These are phyloP conservation scores for Hybos culiciformis DNA, from an alignment of 2,888 invertebrate genomes.

Conservation along the genomic window DNA sequence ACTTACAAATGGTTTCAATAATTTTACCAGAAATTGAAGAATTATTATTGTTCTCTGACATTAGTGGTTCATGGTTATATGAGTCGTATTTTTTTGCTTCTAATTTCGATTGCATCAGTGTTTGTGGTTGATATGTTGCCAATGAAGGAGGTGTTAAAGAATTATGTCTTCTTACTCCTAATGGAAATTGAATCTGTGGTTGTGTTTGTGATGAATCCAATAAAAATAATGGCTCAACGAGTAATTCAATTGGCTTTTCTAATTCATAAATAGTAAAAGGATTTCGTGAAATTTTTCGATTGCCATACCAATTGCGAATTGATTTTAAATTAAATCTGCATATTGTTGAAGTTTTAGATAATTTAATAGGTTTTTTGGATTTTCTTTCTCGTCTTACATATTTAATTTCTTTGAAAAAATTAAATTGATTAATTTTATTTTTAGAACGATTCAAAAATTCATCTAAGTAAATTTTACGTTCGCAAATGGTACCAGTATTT, in stretches of 20 bases:
- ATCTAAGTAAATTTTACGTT: background rate
- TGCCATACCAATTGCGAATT: background rate
- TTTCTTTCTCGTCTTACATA: background rate
- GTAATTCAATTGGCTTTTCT: background rate
- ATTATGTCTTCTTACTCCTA: no score
- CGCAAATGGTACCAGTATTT: background rate
- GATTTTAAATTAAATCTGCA: background rate
- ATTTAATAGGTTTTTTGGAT: background rate
- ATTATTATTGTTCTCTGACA: background rate
- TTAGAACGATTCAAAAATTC: background rate
- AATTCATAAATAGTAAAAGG: background rate
- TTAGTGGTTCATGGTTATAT: background rate
- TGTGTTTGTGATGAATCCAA: background rate
- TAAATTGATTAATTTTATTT: background rate
- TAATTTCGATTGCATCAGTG: background rate
- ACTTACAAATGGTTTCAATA: slow-evolving; percentile 18
- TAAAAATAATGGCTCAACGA: background rate
- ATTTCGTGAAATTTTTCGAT: background rate
- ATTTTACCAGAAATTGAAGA: slow-evolving; percentile 1
- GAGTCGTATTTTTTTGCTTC: background rate
- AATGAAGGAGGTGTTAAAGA: background rate
- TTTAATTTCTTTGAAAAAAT: background rate
- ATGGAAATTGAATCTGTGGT: no score
- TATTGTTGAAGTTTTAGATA: background rate
- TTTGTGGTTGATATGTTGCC: background rate